Conservation (phyloP, 2,113 vertebrate genomes). For the Ibidorhyncha struthersii region DNA sequence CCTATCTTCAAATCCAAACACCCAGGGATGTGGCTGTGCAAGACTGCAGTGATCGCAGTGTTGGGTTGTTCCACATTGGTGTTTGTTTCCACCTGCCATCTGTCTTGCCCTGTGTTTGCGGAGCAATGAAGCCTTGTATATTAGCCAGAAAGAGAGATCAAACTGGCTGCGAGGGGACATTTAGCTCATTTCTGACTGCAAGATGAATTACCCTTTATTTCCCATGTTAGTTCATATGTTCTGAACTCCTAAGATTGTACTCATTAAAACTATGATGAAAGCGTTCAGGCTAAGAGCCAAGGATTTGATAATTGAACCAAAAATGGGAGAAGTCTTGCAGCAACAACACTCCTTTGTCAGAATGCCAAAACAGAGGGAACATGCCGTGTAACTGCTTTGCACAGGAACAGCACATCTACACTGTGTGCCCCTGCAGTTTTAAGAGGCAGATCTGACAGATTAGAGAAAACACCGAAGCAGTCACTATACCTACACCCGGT, state of each 20-base stretch:
- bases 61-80: not conserved
- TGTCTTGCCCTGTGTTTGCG: not conserved
- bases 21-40: not conserved
- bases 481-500: not conserved
- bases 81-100: not conserved
- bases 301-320: not conserved
- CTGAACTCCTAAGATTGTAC: not conserved
- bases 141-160: not conserved
- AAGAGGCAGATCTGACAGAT: not conserved
- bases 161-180: not conserved
- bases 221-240: not conserved
- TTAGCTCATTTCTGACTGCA: not conserved
- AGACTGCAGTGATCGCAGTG: rapidly evolving
- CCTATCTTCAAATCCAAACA: not conserved
- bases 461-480: not conserved
- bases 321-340: not conserved
- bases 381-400: not conserved
- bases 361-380: not conserved
- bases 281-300: not conserved
- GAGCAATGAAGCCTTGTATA: not conserved
- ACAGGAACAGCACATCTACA: not conserved
- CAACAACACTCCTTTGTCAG: not conserved
- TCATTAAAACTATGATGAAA: not conserved
- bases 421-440: rapidly evolving
- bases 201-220: not conserved